A percentile compares a stretch with the other conserved stretches of the same genome.
Conservation (phyloP, 2,888 invertebrate species). For the Linnaemya tessellans region DNA sequence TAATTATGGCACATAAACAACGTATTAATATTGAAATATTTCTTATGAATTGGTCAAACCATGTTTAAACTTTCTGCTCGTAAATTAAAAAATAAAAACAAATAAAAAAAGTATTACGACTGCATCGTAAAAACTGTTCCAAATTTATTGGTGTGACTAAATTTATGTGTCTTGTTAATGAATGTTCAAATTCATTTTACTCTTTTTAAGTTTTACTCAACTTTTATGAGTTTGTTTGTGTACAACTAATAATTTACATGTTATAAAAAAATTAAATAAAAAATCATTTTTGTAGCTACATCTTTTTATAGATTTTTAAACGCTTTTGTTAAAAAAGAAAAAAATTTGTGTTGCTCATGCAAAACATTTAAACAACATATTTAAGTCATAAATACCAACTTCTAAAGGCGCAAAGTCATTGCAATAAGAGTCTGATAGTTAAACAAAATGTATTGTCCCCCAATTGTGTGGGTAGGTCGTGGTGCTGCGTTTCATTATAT, state of each 20-base stretch:
- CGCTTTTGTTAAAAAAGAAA: slow-evolving; percentile 30
- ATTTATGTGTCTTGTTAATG: background rate
- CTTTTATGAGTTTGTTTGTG: slow-evolving; percentile 33
- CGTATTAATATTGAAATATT: background rate
- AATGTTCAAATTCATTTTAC: slow-evolving; percentile 16
- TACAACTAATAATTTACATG: slow-evolving; percentile 38
- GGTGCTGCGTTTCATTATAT: slow-evolving; percentile 14
- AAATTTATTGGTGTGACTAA: slow-evolving; percentile 15
- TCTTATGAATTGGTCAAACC: background rate
- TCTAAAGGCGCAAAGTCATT: background rate
- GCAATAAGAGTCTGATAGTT: background rate
- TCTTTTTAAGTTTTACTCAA: slow-evolving; percentile 25
- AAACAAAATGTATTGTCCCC: slow-evolving; percentile 3
- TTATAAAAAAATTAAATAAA: slow-evolving; percentile 51
- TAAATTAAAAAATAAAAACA: slow-evolving; percentile 6
- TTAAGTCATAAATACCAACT: slow-evolving; percentile 27
- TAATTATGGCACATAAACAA: background rate
- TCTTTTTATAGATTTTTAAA: slow-evolving; percentile 66
- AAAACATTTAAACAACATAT: slow-evolving; percentile 37
- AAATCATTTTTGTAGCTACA: background rate
- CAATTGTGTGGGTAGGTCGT: slow-evolving; percentile 31
- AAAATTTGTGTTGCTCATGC: slow-evolving; percentile 20
- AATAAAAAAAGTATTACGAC: slow-evolving; percentile 7
- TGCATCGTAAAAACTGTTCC: slow-evolving; percentile 6
- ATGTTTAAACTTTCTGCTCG: slow-evolving; percentile 18